These are phyloP conservation scores for Calvadosia cruxmelitensis DNA, from an alignment of 30 jellyfish, hydroid and myxozoan genomes.

Conservation along the genomic window DNA sequence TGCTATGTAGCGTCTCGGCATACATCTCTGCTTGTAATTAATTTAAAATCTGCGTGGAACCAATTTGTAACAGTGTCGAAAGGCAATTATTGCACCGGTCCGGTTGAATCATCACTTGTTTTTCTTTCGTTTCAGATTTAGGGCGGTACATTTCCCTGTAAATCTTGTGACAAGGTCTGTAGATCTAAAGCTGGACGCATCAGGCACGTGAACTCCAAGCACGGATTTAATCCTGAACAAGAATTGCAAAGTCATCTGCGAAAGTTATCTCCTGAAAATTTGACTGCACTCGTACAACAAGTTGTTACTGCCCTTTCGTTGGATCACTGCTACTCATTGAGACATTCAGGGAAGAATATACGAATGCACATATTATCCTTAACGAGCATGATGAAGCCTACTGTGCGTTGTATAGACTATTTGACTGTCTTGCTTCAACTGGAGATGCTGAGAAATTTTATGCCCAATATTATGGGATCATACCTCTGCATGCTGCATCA, in stretches of 20 bases:
- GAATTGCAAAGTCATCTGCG: too few relatives aligned
- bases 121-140: slow-evolving; percentile 1
- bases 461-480: slow-evolving; percentile 4
- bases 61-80: too few relatives aligned
- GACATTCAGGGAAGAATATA: slow-evolving; percentile 10
- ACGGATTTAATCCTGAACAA: background rate
- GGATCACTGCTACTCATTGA: slow-evolving; percentile 9
- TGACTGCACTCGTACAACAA: slow-evolving; percentile 1
- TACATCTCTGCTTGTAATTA: too few relatives aligned
- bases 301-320: slow-evolving; percentile 8
- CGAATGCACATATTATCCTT: background rate
- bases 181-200: slow-evolving; percentile 11
- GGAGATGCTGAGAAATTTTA: slow-evolving; percentile 18
- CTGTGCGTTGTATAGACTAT: slow-evolving; percentile 8
- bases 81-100: background rate
- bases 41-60: too few relatives aligned
- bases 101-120: slow-evolving; percentile 5
- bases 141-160: slow-evolving; percentile 13
- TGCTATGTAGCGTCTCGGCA: too few relatives aligned
- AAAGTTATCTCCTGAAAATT: slow-evolving; percentile 20
- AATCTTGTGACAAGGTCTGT: slow-evolving; percentile 9
- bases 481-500: slow-evolving; percentile 10
- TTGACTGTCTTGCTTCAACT: slow-evolving; percentile 10
- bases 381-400: background rate
- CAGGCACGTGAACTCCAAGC: slow-evolving; percentile 15